A percentile compares a stretch with the other conserved stretches of the same genome.
Conservation (phyloP, 2,797 vertebrate species). For the Knipowitschia caucasica region DNA sequence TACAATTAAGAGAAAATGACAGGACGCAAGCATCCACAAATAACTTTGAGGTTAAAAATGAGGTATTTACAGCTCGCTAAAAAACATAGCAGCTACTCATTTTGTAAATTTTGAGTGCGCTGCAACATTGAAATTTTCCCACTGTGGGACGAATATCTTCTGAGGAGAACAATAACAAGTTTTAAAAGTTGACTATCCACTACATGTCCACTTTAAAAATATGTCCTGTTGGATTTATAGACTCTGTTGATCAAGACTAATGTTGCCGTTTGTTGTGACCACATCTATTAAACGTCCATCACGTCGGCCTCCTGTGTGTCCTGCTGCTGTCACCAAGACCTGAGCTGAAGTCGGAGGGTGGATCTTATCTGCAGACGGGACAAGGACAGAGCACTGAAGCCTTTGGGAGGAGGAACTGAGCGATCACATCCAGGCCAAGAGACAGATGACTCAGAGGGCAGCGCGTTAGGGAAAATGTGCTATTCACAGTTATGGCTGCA, state of each 20-base stretch:
- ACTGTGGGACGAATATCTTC: too few relatives aligned
- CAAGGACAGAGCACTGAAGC: conserved; percentile 39
- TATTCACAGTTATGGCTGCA: conserved; percentile 13
- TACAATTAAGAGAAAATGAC: too few relatives aligned
- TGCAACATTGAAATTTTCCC: too few relatives aligned
- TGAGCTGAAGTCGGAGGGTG: not conserved
- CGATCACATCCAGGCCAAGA: conserved; percentile 42
- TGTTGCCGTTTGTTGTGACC: not conserved
- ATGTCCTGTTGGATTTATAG: not conserved
- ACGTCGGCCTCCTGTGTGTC: not conserved
- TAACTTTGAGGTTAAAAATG: too few relatives aligned
- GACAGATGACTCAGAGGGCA: conserved; percentile 43
- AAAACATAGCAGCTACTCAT: too few relatives aligned
- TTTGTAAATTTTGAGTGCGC: too few relatives aligned
- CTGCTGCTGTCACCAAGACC: not conserved
- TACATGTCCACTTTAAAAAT: too few relatives aligned
- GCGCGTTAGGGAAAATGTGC: conserved; percentile 35
- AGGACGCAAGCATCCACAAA: too few relatives aligned
- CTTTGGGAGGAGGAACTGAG: conserved; percentile 40
- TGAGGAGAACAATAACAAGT: too few relatives aligned
- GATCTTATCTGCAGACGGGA: conserved; percentile 16
- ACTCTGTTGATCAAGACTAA: not conserved
- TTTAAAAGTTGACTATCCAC: too few relatives aligned
- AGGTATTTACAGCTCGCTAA: too few relatives aligned
- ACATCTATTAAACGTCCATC: conserved; percentile 7